These are phyloP conservation scores for Eueides isabella DNA, from an alignment of 1,140 invertebrate species.

Conservation along the genomic window DNA sequence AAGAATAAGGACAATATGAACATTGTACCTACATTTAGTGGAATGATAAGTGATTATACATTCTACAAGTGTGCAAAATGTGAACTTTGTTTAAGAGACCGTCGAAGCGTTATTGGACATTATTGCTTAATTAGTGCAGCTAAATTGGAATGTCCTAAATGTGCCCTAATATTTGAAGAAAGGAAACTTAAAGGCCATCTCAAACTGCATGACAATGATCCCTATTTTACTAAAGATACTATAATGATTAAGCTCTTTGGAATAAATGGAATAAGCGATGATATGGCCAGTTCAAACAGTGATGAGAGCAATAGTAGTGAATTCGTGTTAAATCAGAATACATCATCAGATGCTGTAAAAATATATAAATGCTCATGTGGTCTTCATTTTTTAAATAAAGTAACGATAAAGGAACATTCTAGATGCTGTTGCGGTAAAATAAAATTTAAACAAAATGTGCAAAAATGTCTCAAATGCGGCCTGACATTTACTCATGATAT, in stretches of 20 bases:
- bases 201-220: slow-evolving; percentile 50
- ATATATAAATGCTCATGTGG: slow-evolving; percentile 63
- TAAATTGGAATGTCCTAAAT: slow-evolving; percentile 51
- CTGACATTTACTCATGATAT: slow-evolving; percentile 54
- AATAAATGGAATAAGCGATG: slow-evolving; percentile 3
- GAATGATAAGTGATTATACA: slow-evolving; percentile 53
- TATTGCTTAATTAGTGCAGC: slow-evolving; percentile 43
- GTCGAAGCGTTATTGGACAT: slow-evolving; percentile 43
- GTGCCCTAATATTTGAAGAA: slow-evolving; percentile 50
- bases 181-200: slow-evolving; percentile 47
- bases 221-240: slow-evolving; percentile 50
- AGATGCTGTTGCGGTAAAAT: slow-evolving; percentile 34
- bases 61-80: slow-evolving; percentile 58
- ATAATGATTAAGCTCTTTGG: slow-evolving; percentile 35
- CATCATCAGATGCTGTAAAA: slow-evolving; percentile 16
- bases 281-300: not conserved
- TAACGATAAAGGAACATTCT: slow-evolving; percentile 44
- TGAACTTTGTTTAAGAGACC: slow-evolving; percentile 45
- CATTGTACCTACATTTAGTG: slow-evolving; percentile 40
- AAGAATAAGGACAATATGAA: slow-evolving; percentile 12
- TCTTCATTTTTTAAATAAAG: slow-evolving; percentile 54
- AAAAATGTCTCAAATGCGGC: slow-evolving; percentile 61
- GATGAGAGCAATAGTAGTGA: not conserved
- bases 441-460: slow-evolving; percentile 43
- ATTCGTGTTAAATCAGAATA: not conserved